Percentiles rank a stretch among this genome's conserved stretches.
Conservation (phyloP, 1,140 invertebrate species). For the Aethina tumida region DNA sequence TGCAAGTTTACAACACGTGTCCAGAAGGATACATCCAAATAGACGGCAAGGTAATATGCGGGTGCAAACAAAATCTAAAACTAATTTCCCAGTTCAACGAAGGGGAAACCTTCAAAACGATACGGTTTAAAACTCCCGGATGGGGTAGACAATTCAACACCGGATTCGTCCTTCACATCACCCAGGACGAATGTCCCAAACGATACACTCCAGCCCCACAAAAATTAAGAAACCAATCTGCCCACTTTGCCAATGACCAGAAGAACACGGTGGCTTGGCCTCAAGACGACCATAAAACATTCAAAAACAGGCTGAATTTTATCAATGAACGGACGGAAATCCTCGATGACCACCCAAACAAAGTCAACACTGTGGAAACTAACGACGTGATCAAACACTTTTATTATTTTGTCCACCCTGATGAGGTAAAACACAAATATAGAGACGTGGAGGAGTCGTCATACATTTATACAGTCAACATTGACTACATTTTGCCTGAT, state of each 20-base stretch:
- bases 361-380: neutral
- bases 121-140: constrained; percentile 30
- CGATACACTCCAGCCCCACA: constrained; percentile 20
- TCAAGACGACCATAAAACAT: constrained; percentile 10
- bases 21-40: constrained; percentile 42
- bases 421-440: constrained; percentile 8
- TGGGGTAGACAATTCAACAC: constrained; percentile 17
- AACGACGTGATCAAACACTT: constrained; percentile 20
- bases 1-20: constrained; percentile 33
- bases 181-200: constrained; percentile 43
- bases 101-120: constrained; percentile 29
- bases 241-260: constrained; percentile 30
- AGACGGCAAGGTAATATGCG: constrained; percentile 45
- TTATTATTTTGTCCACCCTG: constrained; percentile 23
- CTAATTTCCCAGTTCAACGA: constrained; percentile 31
- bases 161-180: constrained; percentile 45
- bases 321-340: constrained; percentile 18
- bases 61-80: constrained; percentile 42
- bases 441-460: constrained; percentile 24
- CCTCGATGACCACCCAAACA: constrained; percentile 9
- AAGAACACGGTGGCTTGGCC: constrained; percentile 14
- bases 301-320: constrained; percentile 13
- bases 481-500: constrained; percentile 16
- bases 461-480: constrained; percentile 20
- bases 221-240: constrained; percentile 25